Percentiles rank a stretch among this genome's conserved stretches.
Evolutionary conservation across 2,888 invertebrate genomes (phyloP).

Genomic region (Lepidocyrtoides sp.): DNA sequence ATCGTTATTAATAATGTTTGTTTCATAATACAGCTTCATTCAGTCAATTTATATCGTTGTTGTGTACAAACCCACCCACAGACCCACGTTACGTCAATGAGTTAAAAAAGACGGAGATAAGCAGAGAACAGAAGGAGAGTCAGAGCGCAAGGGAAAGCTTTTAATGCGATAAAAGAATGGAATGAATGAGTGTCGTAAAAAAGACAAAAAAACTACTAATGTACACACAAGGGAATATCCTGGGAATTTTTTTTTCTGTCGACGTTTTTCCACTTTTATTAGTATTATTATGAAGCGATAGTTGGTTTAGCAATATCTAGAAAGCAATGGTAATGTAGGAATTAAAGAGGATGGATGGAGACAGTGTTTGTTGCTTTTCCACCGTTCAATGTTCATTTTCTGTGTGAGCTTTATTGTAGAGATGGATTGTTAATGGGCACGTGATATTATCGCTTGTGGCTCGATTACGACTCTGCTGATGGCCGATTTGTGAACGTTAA

Average conservation of each 20-base stretch:
- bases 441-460: slow-evolving; percentile 79
- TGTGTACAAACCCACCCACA: slow-evolving; percentile 4
- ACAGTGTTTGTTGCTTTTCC: slow-evolving; percentile 15
- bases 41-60: not conserved
- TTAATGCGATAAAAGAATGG: slow-evolving; percentile 50
- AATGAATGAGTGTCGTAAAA: slow-evolving; percentile 69
- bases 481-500: slow-evolving; percentile 74
- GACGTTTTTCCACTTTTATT: slow-evolving; percentile 61
- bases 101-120: slow-evolving; percentile 1
- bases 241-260: slow-evolving; percentile 62
- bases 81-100: not conserved
- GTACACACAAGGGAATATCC: slow-evolving; percentile 61
- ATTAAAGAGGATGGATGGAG: not conserved
- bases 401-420: not conserved
- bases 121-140: slow-evolving; percentile 1
- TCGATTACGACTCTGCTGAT: slow-evolving; percentile 69
- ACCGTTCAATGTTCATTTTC: not conserved
- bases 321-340: not conserved
- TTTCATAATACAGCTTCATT: slow-evolving; percentile 6
- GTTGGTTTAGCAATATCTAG: slow-evolving; percentile 35
- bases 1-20: slow-evolving; percentile 59
- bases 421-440: slow-evolving; percentile 78
- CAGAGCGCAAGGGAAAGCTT: slow-evolving; percentile 32
- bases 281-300: slow-evolving; percentile 54
- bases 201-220: slow-evolving; percentile 42